Percentiles rank a stretch among this genome's conserved stretches.
Evolutionary conservation across 2,797 vertebrate species (phyloP).

Genomic region (Helarctos malayanus): DNA sequence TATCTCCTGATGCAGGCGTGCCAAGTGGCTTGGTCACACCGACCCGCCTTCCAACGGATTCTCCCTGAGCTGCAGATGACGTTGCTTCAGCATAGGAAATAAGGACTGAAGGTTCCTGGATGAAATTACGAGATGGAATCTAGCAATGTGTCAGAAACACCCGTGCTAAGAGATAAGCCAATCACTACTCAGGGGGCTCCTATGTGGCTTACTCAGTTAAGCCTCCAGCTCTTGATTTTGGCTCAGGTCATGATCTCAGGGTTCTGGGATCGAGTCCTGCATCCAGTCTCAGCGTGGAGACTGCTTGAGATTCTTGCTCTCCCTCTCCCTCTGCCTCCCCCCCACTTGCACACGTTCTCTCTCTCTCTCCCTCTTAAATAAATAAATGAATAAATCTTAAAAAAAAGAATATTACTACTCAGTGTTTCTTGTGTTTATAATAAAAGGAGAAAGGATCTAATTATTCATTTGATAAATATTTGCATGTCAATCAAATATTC

Average conservation of each 20-base stretch:
- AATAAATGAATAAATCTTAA: not conserved
- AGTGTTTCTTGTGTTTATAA: not conserved
- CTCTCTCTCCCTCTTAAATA: not conserved
- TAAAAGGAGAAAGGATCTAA: not conserved
- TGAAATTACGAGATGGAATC: conserved; percentile 13
- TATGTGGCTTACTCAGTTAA: not conserved
- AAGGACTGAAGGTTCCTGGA: not conserved
- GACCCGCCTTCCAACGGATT: not conserved
- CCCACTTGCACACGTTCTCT: not conserved
- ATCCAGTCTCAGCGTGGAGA: not conserved
- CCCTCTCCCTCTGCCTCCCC: not conserved
- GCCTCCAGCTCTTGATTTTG: not conserved
- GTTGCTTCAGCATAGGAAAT: not conserved
- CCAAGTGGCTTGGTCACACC: not conserved
- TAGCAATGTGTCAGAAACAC: not conserved
- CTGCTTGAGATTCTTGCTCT: not conserved
- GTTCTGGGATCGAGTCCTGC: not conserved
- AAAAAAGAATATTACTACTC: not conserved
- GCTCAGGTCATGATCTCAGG: not conserved
- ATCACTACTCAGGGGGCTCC: not conserved
- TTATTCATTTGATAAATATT: conserved; percentile 2
- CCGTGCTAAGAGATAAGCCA: not conserved
- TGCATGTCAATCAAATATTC: not conserved
- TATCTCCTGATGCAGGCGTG: too few species aligned
- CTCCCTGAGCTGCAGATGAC: not conserved